Evolutionary conservation across 2,797 vertebrate genomes (phyloP), one percentile per base, ranked within the genome.

Genomic region (Halcyon chelicuti): DNA sequence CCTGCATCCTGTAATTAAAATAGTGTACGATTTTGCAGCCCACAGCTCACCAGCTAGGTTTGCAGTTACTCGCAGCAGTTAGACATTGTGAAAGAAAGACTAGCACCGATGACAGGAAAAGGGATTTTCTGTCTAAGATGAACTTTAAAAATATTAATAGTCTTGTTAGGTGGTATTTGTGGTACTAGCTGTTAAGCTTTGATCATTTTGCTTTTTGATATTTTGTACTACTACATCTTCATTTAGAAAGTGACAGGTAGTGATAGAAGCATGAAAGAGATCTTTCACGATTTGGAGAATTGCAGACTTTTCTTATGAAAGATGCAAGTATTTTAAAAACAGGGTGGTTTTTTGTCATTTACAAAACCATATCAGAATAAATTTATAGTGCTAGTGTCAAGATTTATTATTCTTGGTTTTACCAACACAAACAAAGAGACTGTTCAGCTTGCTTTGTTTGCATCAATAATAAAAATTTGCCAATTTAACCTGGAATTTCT

Each of bases 101-200:
- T 58, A 77, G 29, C 9, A 88, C 35, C 68, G 15, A 81, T 72
- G 35, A 46, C 68, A 89, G 22, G 17, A 58, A 88, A 90, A 81
- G 17, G n/a, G 72, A 75, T 61, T 91, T 86, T 90, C 46, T 91
- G 44, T 60, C 67, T 72, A 78, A 78, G 37, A 78, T 65, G 62
- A 95, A 92, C 73, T 95, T 90, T 55, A 52, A 88, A 94, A 91
- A 68, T 73, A 72, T 94, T 92, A 94, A 66, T 84, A 93, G 42
- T 31, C 66, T 58, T 80, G 22, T 94, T 95, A 88, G 71, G 40
- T 55, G 28, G 33, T 65, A 75, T 84, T 87, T 93, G 72, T 81
- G 35, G 25, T 70, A 78, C 46, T 78, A 72, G 68, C 18, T 88
- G 47, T 22, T 94, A 80, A 63, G 35, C 55, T 95, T 93, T 94